A percentile compares a stretch with the other conserved stretches of the same genome.
phyloP scores from a whole-genome alignment of 2,888 invertebrate species.

The Seira musarum region DNA sequence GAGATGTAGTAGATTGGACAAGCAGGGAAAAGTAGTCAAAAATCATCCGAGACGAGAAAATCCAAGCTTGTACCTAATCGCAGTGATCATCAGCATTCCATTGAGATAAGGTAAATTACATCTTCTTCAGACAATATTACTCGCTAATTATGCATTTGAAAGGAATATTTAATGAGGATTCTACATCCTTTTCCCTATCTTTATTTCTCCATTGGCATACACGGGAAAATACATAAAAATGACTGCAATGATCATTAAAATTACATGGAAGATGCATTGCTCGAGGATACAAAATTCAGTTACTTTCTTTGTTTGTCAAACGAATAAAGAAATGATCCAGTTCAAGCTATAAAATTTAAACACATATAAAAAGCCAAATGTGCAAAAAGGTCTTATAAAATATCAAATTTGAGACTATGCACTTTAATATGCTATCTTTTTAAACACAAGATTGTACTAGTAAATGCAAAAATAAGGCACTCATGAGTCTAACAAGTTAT shows the following conservation, averaged over 20 bases:
- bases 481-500: neutral
- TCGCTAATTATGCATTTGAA: constrained; percentile 58
- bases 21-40: constrained; percentile 49
- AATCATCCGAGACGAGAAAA: constrained; percentile 34
- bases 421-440: too few species aligned
- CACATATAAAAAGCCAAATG: too few species aligned
- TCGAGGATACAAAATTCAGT: neutral
- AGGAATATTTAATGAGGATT: constrained; percentile 47
- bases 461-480: constrained; percentile 5
- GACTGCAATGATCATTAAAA: too few species aligned
- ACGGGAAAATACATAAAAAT: too few species aligned
- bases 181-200: neutral
- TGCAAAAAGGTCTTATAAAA: too few species aligned
- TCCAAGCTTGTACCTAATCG: constrained; percentile 17
- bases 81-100: constrained; percentile 57
- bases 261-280: too few species aligned
- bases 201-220: neutral
- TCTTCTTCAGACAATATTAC: constrained; percentile 58
- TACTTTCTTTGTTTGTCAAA: neutral
- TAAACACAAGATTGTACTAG: too few species aligned
- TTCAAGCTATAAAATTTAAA: too few species aligned
- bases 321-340: neutral
- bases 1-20: constrained; percentile 35
- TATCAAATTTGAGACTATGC: too few species aligned
- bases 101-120: constrained; percentile 58